Percentiles rank a stretch among this genome's conserved stretches.
Evolutionary conservation across 2,797 vertebrate species (phyloP).

Genomic region (Bryconaethiops microstoma): DNA sequence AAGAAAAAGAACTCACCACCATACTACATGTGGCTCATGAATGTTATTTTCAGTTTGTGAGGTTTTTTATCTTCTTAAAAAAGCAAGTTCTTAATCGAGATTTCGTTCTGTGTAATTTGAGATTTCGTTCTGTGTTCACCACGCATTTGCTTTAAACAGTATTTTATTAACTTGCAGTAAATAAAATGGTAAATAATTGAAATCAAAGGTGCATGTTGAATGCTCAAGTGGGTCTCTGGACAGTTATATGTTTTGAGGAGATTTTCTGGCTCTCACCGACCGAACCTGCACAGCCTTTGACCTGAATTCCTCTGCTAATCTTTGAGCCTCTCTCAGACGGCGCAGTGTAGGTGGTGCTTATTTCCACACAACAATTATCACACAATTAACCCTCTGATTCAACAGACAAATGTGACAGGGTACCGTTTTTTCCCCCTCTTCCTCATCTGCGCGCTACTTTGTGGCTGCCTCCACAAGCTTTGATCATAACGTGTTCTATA

Average conservation of each 20-base stretch:
- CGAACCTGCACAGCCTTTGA: slow-evolving; percentile 40
- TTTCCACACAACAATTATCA: slow-evolving; percentile 74
- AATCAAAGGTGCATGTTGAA: neutral
- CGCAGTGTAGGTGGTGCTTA: slow-evolving; percentile 62
- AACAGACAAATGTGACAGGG: slow-evolving; percentile 73
- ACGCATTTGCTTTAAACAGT: neutral
- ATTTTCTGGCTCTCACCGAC: neutral
- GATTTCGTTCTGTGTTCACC: too few relatives aligned
- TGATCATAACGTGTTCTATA: slow-evolving; percentile 79
- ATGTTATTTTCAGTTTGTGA: too few relatives aligned
- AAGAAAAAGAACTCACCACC: too few relatives aligned
- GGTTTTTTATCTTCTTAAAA: too few relatives aligned
- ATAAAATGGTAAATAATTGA: neutral
- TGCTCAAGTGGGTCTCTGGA: neutral
- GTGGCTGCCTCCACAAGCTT: slow-evolving; percentile 73
- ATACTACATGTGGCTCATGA: too few relatives aligned
- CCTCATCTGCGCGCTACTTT: slow-evolving; percentile 69
- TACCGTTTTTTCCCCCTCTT: slow-evolving; percentile 65
- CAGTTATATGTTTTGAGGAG: neutral
- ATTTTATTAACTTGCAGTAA: neutral
- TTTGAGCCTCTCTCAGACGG: slow-evolving; percentile 31
- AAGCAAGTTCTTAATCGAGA: neutral
- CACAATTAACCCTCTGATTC: slow-evolving; percentile 73
- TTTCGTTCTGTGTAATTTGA: neutral
- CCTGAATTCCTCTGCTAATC: slow-evolving; percentile 23